A percentile compares a stretch with the other conserved stretches of the same genome.
Evolutionary conservation across 2,797 vertebrate genomes (phyloP).

Genomic region (Leuciscus waleckii): DNA sequence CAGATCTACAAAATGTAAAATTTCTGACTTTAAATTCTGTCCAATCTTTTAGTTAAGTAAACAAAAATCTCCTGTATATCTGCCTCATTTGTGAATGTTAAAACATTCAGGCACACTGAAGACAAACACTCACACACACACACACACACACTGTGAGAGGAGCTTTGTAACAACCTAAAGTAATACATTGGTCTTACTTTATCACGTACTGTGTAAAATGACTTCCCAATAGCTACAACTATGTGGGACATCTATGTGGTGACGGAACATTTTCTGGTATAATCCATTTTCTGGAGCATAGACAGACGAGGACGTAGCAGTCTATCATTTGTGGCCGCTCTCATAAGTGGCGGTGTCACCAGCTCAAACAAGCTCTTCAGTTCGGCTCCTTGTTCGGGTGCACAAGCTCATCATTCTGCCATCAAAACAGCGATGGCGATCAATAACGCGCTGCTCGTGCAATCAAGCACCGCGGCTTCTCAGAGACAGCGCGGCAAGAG

Average conservation of each 20-base stretch:
- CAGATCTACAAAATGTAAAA: neutral
- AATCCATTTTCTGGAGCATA: slow-evolving; percentile 43
- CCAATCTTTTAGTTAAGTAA: neutral
- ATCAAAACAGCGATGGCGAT: slow-evolving; percentile 48
- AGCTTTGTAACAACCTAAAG: slow-evolving; percentile 12
- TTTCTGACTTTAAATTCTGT: neutral
- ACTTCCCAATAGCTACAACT: slow-evolving; percentile 29
- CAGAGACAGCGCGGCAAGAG: neutral
- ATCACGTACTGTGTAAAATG: slow-evolving; percentile 12
- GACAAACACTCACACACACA: neutral
- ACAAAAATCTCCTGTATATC: neutral
- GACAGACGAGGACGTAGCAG: slow-evolving; percentile 34
- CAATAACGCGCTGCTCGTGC: slow-evolving; percentile 45
- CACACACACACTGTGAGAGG: neutral
- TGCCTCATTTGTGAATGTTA: neutral
- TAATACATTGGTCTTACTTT: slow-evolving; percentile 28
- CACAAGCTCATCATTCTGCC: slow-evolving; percentile 47
- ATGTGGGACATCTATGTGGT: slow-evolving; percentile 22
- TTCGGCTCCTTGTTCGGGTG: slow-evolving; percentile 37
- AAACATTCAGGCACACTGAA: neutral
- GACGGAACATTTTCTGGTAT: slow-evolving; percentile 45
- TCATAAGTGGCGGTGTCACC: slow-evolving; percentile 44
- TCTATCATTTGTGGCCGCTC: slow-evolving; percentile 43
- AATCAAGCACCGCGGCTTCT: slow-evolving; percentile 55
- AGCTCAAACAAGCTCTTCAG: slow-evolving; percentile 50